Base-by-base conservation (phyloP, 2,113 vertebrate genomes). In the Scartelaos histophorus region DNA sequence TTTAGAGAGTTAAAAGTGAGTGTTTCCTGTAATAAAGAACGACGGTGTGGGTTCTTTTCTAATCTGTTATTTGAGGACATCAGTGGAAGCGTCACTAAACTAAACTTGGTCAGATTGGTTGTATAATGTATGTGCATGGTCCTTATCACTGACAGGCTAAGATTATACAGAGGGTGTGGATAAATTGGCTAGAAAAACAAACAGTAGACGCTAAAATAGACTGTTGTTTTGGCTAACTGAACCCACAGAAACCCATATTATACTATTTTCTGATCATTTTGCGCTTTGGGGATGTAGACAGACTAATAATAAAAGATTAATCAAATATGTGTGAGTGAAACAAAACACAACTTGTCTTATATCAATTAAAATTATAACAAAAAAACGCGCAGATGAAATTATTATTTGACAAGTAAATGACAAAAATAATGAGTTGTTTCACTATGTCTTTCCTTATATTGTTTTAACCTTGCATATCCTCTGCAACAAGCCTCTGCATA, bases 11-110 rank as follows among this genome's bases (percentile, higher is more conserved):
- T 29, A 16, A 73, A 61, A 73, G 35, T 73, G 64, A 80, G 77
- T 74, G 64, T 70, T 58, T 67, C 72, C 70, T 71, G 65, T 75
- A 75, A 88, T 75, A 75, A n/a, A 82, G 69, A 70, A 56, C 17
- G 34, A 67, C 25, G 65, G 19, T 76, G 38, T 66, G 76, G 69
- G 67, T 75, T 67, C 70, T 1, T 38, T 6, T 43, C 45, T 65
- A 66, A 80, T 80, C 69, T 82, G 69, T 76, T 71, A 77, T 64
- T 84, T 71, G 65, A 57, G 62, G 51, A 72, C 67, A 67, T 69
- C 70, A 64, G 43, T 25, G 25, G 57, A 66, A 53, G 19, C 61
- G 67, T 75, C 74, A 74, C 34, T 0, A 4, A 35, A 51, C 66
- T 72, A 70, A 78, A 76, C 35, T 76, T 79, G 58, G 66, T 34